phyloP scores from a whole-genome alignment of 1,140 invertebrate species.

The Potamilus streckersoni region DNA sequence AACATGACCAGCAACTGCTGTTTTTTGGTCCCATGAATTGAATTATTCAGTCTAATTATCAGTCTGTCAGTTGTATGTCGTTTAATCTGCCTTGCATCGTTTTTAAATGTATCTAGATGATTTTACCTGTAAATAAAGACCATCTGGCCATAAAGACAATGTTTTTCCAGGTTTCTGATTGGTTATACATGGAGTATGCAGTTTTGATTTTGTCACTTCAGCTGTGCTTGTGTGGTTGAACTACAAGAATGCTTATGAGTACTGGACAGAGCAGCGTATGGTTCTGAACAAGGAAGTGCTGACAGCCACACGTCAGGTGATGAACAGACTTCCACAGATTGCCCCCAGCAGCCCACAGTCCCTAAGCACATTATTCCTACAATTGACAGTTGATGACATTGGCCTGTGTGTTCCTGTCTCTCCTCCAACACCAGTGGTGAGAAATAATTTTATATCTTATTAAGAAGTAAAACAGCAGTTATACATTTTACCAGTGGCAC shows the following conservation, averaged over 20 bases:
- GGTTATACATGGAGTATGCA: background rate
- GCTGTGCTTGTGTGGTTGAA: constrained; percentile 98
- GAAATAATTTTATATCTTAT: no score
- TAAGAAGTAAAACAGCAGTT: no score
- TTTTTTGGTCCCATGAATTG: no score
- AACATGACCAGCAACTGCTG: no score
- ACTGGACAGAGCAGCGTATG: constrained; percentile 94
- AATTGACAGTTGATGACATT: constrained; percentile 96
- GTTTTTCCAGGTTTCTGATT: background rate
- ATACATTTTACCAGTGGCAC: no score
- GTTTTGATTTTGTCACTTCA: constrained; percentile 31
- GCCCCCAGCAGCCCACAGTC: constrained; percentile 37
- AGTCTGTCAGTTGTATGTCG: no score
- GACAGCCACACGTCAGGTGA: constrained; percentile 75
- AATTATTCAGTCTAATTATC: no score
- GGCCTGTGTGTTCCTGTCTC: constrained; percentile 95
- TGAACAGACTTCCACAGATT: constrained; percentile 59
- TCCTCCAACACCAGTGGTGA: constrained; percentile 66
- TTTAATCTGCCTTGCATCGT: no score
- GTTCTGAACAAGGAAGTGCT: constrained; percentile 73
- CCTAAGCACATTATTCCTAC: constrained; percentile 90
- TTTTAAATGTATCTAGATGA: no score
- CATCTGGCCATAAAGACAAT: no score
- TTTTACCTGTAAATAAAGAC: no score
- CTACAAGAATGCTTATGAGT: constrained; percentile 98